phyloP scores from a whole-genome alignment of 2,797 vertebrate genomes.

The Lutjanus argentimaculatus region DNA sequence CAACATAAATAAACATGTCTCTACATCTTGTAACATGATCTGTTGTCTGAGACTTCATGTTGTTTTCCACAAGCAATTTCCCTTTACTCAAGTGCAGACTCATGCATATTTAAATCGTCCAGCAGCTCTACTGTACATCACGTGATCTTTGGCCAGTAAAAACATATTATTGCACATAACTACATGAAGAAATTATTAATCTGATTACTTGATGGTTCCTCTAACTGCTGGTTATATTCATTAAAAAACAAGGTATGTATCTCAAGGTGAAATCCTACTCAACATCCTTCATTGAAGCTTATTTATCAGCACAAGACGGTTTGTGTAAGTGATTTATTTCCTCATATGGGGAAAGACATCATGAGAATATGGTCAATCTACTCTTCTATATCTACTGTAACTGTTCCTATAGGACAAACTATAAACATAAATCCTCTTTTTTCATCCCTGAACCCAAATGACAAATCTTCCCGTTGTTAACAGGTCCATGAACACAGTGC shows the following conservation, averaged over 20 bases:
- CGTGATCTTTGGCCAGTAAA: slow-evolving; percentile 26
- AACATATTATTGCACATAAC: slow-evolving; percentile 16
- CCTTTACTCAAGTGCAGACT: slow-evolving; percentile 28
- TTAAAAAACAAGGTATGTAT: neutral
- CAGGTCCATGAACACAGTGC: neutral
- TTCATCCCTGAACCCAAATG: neutral
- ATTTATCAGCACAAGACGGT: neutral
- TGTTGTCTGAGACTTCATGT: neutral
- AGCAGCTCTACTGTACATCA: neutral
- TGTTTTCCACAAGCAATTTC: slow-evolving; percentile 4
- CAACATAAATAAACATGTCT: slow-evolving; percentile 7
- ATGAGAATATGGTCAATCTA: neutral
- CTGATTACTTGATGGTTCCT: neutral
- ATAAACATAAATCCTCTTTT: neutral
- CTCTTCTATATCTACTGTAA: neutral
- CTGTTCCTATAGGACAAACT: neutral
- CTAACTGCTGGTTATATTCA: slow-evolving; percentile 1
- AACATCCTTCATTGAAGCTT: neutral
- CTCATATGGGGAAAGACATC: neutral
- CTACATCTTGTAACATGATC: slow-evolving; percentile 5
- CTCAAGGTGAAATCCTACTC: neutral
- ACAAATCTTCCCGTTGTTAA: neutral
- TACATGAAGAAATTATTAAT: neutral
- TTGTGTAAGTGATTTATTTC: neutral
- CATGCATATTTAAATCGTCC: neutral